phyloP scores from a whole-genome alignment of 1,140 invertebrate genomes.

The Brachionus calyciflorus region DNA sequence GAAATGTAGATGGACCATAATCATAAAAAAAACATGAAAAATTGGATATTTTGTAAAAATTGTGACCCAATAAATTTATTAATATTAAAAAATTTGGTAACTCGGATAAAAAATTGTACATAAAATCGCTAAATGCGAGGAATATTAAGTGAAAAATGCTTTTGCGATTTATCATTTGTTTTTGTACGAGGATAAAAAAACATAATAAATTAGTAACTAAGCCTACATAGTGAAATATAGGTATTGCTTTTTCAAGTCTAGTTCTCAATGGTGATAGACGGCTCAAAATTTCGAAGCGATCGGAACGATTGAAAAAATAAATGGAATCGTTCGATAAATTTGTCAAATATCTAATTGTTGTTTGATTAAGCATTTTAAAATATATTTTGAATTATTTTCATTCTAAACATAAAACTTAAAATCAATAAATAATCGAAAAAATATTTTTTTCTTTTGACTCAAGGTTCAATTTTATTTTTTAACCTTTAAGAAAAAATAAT shows the following conservation, averaged over 20 bases:
- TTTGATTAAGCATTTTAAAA: conserved; percentile 6
- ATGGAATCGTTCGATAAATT: neutral
- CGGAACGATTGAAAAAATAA: conserved; percentile 5
- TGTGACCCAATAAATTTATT: neutral
- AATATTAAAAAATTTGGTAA: conserved; percentile 12
- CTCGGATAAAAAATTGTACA: conserved; percentile 40
- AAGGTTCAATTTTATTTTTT: no score
- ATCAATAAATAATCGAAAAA: no score
- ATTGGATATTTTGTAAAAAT: neutral
- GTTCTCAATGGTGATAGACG: neutral
- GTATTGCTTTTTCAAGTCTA: conserved; percentile 6
- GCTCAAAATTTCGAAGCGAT: neutral
- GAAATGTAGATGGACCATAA: conserved; percentile 10
- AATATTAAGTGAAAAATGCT: conserved; percentile 8
- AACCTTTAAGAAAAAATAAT: no score
- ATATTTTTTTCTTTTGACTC: no score
- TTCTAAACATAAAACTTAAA: no score
- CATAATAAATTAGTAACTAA: neutral
- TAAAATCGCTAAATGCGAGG: conserved; percentile 5
- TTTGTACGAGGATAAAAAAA: neutral
- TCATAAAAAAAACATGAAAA: conserved; percentile 27
- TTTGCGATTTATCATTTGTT: conserved; percentile 26
- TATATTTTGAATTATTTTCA: no score
- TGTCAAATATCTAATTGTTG: neutral
- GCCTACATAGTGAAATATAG: conserved; percentile 11